These are phyloP conservation scores for Telmatochromis sp. DNA, from an alignment of 2,113 vertebrate genomes.

Conservation along the genomic window DNA sequence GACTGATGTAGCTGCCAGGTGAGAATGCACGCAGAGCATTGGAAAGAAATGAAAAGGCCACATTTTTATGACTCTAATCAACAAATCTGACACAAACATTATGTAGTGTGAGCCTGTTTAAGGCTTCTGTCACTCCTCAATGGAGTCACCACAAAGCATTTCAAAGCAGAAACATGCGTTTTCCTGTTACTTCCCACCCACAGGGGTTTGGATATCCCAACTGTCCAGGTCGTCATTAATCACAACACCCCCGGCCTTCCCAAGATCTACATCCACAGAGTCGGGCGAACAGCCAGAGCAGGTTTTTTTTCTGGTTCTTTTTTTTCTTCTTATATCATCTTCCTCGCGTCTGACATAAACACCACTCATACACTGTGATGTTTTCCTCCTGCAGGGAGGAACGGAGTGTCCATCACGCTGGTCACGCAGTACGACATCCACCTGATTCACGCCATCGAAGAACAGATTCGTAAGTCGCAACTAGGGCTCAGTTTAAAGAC, in stretches of 20 bases:
- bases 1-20: slow-evolving; percentile 92
- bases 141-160: background rate
- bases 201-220: slow-evolving; percentile 92
- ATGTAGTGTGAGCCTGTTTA: background rate
- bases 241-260: slow-evolving; percentile 93
- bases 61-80: background rate
- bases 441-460: slow-evolving; percentile 84
- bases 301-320: slow-evolving; percentile 57
- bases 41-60: background rate
- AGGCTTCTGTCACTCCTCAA: background rate
- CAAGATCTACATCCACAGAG: slow-evolving; percentile 92
- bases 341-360: background rate
- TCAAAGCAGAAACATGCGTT: background rate
- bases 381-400: slow-evolving; percentile 70
- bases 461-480: slow-evolving; percentile 81
- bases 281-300: slow-evolving; percentile 88
- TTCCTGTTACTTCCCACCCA: background rate
- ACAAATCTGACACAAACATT: background rate
- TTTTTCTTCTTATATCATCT: background rate
- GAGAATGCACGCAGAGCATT: background rate
- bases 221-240: slow-evolving; percentile 92
- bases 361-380: background rate
- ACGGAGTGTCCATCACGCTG: slow-evolving; percentile 84
- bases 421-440: slow-evolving; percentile 98
- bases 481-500: background rate